Percentiles rank a stretch among this genome's conserved stretches.
These are phyloP conservation scores for Zelostemma sp. DNA, from an alignment of 1,140 invertebrate species.

Conservation along the genomic window DNA sequence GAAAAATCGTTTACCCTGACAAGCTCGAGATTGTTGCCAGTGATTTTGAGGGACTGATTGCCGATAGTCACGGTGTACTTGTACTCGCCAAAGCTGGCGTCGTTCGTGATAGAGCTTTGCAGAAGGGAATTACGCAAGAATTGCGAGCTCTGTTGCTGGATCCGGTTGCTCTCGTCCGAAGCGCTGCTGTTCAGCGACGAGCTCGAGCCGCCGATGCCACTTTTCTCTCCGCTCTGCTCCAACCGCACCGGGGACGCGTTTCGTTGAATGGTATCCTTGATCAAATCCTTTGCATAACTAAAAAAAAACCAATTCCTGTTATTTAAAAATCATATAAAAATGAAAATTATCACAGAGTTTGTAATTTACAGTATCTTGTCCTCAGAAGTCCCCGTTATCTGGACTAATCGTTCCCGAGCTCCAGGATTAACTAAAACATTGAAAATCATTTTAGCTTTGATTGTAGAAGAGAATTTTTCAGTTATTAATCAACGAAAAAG, in stretches of 20 bases:
- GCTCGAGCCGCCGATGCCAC: conserved; percentile 75
- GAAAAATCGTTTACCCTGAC: conserved; percentile 80
- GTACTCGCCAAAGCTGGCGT: conserved; percentile 86
- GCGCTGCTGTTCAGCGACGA: conserved; percentile 80
- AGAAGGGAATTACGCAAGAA: conserved; percentile 71
- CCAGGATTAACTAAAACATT: conserved; percentile 85
- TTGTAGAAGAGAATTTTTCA: neutral
- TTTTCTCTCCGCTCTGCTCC: conserved; percentile 72
- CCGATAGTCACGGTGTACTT: conserved; percentile 88
- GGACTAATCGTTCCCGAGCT: conserved; percentile 91
- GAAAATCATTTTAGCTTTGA: neutral
- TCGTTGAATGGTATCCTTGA: conserved; percentile 91
- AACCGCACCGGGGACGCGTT: conserved; percentile 90
- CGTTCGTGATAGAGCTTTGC: conserved; percentile 86
- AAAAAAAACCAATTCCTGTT: conserved; percentile 27
- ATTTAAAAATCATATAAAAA: conserved; percentile 4
- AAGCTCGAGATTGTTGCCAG: conserved; percentile 84
- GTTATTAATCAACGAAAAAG: conserved; percentile 42
- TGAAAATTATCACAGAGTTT: neutral
- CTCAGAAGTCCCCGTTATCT: conserved; percentile 91
- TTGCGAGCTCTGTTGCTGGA: conserved; percentile 58
- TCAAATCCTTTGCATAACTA: conserved; percentile 90
- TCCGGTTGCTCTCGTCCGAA: conserved; percentile 77
- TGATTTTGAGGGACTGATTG: conserved; percentile 85
- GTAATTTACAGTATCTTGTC: conserved; percentile 87